These are phyloP conservation scores for Pomatorhinus ruficollis DNA, from an alignment of 2,113 vertebrate genomes.

Conservation along the genomic window DNA sequence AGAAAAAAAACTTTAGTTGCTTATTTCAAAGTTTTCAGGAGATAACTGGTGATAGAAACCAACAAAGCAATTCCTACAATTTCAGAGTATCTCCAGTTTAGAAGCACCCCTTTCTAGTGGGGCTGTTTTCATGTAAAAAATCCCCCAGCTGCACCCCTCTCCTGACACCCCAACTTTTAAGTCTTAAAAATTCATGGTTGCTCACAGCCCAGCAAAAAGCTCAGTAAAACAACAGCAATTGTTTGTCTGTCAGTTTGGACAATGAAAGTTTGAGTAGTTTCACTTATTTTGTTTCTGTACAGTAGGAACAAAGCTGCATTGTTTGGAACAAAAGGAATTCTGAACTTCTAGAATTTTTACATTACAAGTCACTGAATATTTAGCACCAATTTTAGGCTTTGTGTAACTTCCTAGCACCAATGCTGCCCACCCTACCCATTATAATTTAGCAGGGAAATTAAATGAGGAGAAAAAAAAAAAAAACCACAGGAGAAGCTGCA, in stretches of 20 bases:
- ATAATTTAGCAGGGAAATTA: background rate
- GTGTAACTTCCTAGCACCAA: background rate
- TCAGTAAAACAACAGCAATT: constrained; percentile 3
- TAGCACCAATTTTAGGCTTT: background rate
- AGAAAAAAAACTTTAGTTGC: background rate
- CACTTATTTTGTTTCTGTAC: constrained; percentile 48
- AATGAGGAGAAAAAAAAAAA: background rate
- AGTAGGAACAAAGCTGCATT: constrained; percentile 36
- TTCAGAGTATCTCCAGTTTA: background rate
- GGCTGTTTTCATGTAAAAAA: background rate
- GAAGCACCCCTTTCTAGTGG: background rate
- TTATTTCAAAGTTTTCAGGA: background rate
- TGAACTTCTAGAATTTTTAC: constrained; percentile 49
- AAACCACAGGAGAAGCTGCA: background rate
- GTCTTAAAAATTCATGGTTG: background rate
- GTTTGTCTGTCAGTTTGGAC: background rate
- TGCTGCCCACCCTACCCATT: background rate
- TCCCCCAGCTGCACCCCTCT: background rate
- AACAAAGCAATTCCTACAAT: background rate
- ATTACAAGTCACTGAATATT: constrained; percentile 17
- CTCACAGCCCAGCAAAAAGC: background rate
- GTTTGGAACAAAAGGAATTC: constrained; percentile 49
- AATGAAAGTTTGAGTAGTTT: constrained; percentile 52
- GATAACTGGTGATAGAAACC: background rate
- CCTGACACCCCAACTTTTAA: background rate